Conservation (phyloP, 23 tunicate genomes). For the Halocynthia aurantium region DNA sequence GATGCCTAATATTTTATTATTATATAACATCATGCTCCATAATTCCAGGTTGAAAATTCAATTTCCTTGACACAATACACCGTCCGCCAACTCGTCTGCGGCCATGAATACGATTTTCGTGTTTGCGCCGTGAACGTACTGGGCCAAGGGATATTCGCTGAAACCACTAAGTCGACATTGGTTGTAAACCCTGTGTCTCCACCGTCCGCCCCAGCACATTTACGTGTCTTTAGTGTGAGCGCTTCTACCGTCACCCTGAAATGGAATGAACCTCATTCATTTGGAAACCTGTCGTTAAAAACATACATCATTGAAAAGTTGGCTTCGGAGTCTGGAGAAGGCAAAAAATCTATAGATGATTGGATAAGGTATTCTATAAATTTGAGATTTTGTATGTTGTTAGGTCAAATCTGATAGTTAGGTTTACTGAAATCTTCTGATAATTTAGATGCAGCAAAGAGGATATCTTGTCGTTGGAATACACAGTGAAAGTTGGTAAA, state of each 20-base stretch:
- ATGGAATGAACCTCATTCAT: conserved; percentile 66
- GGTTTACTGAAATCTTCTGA: neutral
- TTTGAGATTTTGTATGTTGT: too few species aligned
- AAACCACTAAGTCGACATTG: conserved; percentile 45
- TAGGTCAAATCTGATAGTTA: too few species aligned
- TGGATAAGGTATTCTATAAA: too few species aligned
- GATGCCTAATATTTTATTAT: too few species aligned
- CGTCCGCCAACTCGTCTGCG: conserved; percentile 42
- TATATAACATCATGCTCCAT: too few species aligned
- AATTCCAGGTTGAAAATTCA: conserved; percentile 46
- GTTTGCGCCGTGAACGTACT: conserved; percentile 86
- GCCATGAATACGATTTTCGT: conserved; percentile 71
- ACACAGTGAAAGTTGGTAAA: conserved; percentile 14
- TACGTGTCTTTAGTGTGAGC: conserved; percentile 45
- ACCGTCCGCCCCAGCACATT: conserved; percentile 57
- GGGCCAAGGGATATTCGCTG: conserved; percentile 76
- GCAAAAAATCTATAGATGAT: too few species aligned
- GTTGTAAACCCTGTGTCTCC: conserved; percentile 45
- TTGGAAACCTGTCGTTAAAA: conserved; percentile 68
- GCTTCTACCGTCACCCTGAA: conserved; percentile 53
- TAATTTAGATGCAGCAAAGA: conserved; percentile 23
- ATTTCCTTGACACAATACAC: conserved; percentile 57
- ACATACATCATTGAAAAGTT: conserved; percentile 67
- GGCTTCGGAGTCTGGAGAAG: neutral
- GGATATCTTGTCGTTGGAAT: neutral